Conservation (phyloP, 2,113 vertebrate species). For the Microtus montanus region DNA sequence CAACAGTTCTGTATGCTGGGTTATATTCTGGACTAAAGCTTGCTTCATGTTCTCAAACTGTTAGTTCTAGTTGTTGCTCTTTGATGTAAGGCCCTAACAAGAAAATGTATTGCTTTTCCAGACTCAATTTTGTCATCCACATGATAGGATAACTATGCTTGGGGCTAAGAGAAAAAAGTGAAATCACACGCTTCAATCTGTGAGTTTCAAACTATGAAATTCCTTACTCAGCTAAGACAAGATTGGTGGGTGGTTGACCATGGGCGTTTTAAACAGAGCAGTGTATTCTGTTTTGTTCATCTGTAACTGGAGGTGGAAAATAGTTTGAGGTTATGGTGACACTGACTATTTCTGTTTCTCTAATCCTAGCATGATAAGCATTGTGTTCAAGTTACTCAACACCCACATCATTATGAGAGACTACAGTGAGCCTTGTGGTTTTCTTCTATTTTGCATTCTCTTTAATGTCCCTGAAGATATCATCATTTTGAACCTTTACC, state of each 20-base stretch:
- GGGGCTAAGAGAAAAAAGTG: neutral
- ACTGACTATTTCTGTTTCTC: constrained; percentile 50
- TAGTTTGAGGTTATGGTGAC: constrained; percentile 54
- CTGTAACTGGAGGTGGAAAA: neutral
- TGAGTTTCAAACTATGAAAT: constrained; percentile 39
- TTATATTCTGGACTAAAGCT: constrained; percentile 42
- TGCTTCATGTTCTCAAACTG: neutral
- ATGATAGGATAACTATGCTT: neutral
- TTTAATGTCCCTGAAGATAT: neutral
- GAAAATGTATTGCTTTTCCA: neutral
- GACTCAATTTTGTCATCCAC: neutral
- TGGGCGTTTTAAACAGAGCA: neutral
- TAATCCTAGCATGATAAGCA: constrained; percentile 50
- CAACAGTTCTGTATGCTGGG: neutral
- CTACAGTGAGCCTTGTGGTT: neutral
- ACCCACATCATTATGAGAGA: neutral
- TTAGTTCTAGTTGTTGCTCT: neutral
- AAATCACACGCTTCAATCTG: neutral
- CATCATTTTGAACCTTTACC: constrained; percentile 33
- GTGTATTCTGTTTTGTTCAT: neutral
- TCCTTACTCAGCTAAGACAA: constrained; percentile 31
- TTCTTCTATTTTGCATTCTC: constrained; percentile 56
- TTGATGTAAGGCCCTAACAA: neutral
- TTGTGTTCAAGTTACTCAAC: constrained; percentile 40
- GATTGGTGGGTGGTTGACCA: neutral